Conservation (phyloP, 2,888 invertebrate genomes). For the Melangyna quadrimaculata region DNA sequence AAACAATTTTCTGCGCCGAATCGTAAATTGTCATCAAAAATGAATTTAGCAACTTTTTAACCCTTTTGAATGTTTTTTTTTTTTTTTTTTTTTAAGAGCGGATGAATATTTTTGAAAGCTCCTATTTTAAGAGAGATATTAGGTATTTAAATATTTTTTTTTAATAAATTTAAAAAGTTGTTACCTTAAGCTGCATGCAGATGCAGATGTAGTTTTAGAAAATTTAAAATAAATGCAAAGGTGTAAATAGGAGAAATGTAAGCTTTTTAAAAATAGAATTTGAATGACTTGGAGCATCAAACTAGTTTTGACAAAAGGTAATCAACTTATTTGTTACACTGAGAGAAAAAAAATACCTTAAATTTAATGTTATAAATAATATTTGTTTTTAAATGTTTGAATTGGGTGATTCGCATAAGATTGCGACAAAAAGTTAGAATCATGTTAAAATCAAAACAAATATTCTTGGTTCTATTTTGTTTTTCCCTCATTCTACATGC, state of each 20-base stretch:
- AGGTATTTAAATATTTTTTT: not conserved
- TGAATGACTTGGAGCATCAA: too few species aligned
- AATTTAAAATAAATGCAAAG: not conserved
- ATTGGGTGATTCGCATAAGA: too few species aligned
- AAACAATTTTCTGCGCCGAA: slow-evolving; percentile 44
- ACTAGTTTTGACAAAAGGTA: too few species aligned
- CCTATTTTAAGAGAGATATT: slow-evolving; percentile 1
- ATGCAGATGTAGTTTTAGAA: not conserved
- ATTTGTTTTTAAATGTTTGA: too few species aligned
- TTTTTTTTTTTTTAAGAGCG: not conserved
- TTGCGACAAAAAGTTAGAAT: too few species aligned
- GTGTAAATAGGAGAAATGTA: not conserved
- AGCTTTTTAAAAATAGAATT: not conserved
- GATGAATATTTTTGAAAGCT: not conserved
- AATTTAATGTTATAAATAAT: too few species aligned
- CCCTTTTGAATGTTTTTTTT: not conserved
- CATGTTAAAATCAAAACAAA: too few species aligned
- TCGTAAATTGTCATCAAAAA: not conserved
- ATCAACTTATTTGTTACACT: too few species aligned
- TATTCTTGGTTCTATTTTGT: too few species aligned
- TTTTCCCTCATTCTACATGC: too few species aligned
- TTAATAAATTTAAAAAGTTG: not conserved
- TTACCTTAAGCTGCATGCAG: not conserved
- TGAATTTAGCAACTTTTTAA: slow-evolving; percentile 14
- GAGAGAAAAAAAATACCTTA: too few species aligned